A percentile compares a stretch with the other conserved stretches of the same genome.
Evolutionary conservation across 2,113 vertebrate species (phyloP).

Genomic region (Cyrtonyx montezumae): DNA sequence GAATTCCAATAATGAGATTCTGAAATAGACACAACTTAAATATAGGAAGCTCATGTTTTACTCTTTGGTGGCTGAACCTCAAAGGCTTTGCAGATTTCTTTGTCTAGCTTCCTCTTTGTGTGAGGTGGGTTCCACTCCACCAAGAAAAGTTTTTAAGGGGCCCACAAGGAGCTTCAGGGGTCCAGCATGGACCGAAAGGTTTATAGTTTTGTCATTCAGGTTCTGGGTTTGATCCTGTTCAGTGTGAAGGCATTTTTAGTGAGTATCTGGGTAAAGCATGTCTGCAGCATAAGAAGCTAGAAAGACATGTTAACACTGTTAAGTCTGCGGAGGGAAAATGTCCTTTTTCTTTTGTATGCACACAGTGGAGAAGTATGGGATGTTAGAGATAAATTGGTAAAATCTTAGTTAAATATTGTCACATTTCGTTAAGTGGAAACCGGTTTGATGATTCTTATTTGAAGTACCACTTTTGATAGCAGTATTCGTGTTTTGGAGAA

Average conservation of each 20-base stretch:
- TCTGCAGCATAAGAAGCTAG: neutral
- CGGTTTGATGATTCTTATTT: neutral
- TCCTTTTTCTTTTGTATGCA: neutral
- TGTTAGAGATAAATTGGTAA: neutral
- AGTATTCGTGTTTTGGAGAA: neutral
- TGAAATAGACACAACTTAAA: slow-evolving; percentile 11
- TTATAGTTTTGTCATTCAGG: neutral
- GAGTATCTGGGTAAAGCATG: neutral
- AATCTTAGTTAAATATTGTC: neutral
- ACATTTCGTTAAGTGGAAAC: neutral
- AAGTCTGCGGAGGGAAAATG: neutral
- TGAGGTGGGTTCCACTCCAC: neutral
- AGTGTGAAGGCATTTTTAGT: neutral
- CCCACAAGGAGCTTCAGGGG: neutral
- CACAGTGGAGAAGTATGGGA: neutral
- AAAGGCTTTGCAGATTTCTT: neutral
- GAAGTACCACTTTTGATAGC: neutral
- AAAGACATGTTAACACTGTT: neutral
- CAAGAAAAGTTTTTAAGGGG: neutral
- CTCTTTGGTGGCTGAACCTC: neutral
- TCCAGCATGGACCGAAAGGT: neutral
- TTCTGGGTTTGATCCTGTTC: neutral
- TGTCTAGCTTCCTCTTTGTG: neutral
- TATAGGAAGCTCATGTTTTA: neutral
- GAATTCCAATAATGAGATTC: neutral